A percentile compares a stretch with the other conserved stretches of the same genome.
Evolutionary conservation across 2,113 vertebrate species (phyloP).

Genomic region (Macrotus californicus): DNA sequence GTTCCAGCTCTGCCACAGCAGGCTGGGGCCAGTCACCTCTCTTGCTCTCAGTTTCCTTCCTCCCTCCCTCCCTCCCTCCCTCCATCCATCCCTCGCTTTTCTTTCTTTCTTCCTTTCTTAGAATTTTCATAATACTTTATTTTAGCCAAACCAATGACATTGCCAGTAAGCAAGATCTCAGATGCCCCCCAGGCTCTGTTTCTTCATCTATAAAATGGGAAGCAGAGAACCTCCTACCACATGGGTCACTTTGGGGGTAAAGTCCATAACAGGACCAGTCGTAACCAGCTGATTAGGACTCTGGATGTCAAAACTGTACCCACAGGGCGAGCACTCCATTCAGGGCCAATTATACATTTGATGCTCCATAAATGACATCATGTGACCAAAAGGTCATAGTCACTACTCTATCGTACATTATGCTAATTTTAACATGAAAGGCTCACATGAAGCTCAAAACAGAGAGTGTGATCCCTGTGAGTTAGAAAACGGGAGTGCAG

Average conservation of each 20-base stretch:
- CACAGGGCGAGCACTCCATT: not conserved
- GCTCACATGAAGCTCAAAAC: not conserved
- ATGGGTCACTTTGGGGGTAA: not conserved
- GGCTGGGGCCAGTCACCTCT: not conserved
- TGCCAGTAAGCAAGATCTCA: not conserved
- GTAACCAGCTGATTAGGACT: not conserved
- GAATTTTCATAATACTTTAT: not conserved
- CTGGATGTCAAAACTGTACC: not conserved
- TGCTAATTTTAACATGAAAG: not conserved
- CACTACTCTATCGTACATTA: not conserved
- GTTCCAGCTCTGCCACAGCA: rapidly evolving
- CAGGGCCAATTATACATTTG: not conserved
- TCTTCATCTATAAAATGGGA: not conserved
- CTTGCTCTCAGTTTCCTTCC: not conserved
- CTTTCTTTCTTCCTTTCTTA: too few species aligned
- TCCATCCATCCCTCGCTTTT: too few species aligned
- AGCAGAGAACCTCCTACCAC: not conserved
- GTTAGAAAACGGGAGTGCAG: not conserved
- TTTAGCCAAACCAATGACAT: not conserved
- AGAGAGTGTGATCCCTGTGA: not conserved
- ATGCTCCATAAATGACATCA: not conserved
- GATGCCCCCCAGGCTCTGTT: not conserved
- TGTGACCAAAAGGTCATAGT: not conserved
- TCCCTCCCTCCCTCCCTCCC: too few species aligned
- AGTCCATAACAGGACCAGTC: not conserved